Base-by-base conservation (phyloP, 2,113 vertebrate genomes). In the Takifugu bimaculatus region DNA sequence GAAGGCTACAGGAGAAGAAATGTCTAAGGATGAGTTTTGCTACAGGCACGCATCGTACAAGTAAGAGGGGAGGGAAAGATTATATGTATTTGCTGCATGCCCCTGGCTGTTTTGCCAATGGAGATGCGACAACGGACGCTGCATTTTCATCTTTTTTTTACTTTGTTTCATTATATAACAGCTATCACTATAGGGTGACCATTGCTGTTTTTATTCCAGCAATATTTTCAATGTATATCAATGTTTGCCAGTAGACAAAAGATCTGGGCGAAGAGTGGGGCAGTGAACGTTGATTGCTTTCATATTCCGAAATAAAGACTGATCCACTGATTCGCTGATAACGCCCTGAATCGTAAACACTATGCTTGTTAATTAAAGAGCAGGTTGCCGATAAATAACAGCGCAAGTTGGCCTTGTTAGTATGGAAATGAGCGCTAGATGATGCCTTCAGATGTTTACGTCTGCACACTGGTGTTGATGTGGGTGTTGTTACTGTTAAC, bases 1-100 rank as follows among this genome's bases (percentile, higher is more conserved):
- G 65, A 79, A 87, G 75, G 75, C 78, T 74, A 80, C 71, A 78
- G 75, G 65, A 71, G 76, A 78, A 79, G 72, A 82, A 81, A 82
- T 87, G 78, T 74, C 77, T 74, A 72, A 68, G 70, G 72, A 60
- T 65, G 74, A 81, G 78, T 71, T 64, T 55, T 29, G 70, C 80
- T 79, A 60, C 77, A 74, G 54, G 68, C 13, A n/a, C 64, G 73
- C 79, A 73, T 75, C 80, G 75, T 79, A 67, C 74, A 53, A 57
- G 49, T 54, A 63, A 69, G 67, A 70, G 44, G 54, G 35, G 43
- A 48, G 47, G 60, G 25, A 42, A 59, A 74, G 65, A 66, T 74
- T 78, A 62, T 26, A n/a, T 51, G 56, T 68, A 55, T 47, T 15
- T 60, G 50, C 54, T 62, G 69, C 49, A 50, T 35, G 25, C 26